Conservation (phyloP, 92 coral and sea anemone species). For the Zoanthus sociatus region DNA sequence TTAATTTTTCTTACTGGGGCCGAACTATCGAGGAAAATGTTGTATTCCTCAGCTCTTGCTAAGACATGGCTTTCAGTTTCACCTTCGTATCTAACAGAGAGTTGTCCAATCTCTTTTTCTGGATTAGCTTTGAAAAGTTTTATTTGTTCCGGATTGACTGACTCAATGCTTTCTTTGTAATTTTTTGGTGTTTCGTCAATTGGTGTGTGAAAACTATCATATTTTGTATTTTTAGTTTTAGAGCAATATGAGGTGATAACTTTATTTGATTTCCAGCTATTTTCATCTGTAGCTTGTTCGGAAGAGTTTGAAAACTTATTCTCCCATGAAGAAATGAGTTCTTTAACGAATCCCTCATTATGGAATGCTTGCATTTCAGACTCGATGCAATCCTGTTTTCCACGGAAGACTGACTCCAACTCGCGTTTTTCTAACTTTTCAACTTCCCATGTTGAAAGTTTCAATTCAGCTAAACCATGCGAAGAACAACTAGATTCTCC, state of each 20-base stretch:
- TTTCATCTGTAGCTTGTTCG: constrained; percentile 5
- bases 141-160: not conserved
- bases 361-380: constrained; percentile 16
- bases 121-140: constrained; percentile 8
- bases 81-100: not conserved
- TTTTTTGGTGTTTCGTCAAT: constrained; percentile 8
- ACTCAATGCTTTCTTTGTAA: constrained; percentile 1
- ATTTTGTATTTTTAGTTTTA: not conserved
- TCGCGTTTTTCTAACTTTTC: not conserved
- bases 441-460: not conserved
- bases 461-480: not conserved
- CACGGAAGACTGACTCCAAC: not conserved
- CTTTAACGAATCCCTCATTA: not conserved
- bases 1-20: not conserved
- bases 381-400: not conserved
- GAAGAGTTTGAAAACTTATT: constrained; percentile 1
- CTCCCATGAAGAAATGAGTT: constrained; percentile 20
- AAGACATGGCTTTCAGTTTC: not conserved
- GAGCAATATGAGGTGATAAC: not conserved
- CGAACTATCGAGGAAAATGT: not conserved
- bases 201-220: constrained; percentile 27
- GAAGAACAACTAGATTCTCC: constrained; percentile 9
- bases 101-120: not conserved
- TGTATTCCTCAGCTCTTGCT: not conserved
- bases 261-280: not conserved